A percentile compares a stretch with the other conserved stretches of the same genome.
phyloP scores from a whole-genome alignment of 2,113 vertebrate genomes.

The Chauna torquata region DNA sequence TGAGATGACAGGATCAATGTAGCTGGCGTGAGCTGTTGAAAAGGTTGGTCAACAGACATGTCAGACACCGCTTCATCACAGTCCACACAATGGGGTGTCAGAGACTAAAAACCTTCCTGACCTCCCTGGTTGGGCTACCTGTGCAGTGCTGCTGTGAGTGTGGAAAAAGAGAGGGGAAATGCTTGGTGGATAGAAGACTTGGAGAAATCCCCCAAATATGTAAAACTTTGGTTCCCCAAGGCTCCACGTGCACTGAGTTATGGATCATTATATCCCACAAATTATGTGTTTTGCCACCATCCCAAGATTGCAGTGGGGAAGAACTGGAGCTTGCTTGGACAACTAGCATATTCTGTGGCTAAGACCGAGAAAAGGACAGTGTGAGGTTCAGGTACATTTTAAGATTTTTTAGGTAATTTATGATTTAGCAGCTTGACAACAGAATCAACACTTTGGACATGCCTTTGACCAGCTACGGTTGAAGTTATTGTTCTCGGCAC shows the following conservation, averaged over 20 bases:
- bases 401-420: background rate
- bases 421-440: background rate
- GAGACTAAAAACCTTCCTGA: background rate
- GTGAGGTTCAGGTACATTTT: background rate
- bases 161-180: background rate
- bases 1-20: background rate
- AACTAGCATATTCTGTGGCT: background rate
- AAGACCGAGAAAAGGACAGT: background rate
- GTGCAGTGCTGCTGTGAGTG: background rate
- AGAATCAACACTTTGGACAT: background rate
- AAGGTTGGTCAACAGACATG: fast-evolving
- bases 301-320: background rate
- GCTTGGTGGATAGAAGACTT: background rate
- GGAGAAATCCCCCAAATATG: background rate
- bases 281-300: background rate
- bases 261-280: background rate
- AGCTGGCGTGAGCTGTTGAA: background rate
- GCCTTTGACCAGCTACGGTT: background rate
- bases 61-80: background rate
- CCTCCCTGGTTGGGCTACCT: background rate
- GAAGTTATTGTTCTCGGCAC: background rate
- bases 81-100: background rate
- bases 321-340: background rate
- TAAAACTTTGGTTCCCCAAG: background rate
- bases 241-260: background rate